A percentile compares a stretch with the other conserved stretches of the same genome.
These are phyloP conservation scores for Kryphioiulus occultus DNA, from an alignment of 2,888 invertebrate species.

Conservation along the genomic window DNA sequence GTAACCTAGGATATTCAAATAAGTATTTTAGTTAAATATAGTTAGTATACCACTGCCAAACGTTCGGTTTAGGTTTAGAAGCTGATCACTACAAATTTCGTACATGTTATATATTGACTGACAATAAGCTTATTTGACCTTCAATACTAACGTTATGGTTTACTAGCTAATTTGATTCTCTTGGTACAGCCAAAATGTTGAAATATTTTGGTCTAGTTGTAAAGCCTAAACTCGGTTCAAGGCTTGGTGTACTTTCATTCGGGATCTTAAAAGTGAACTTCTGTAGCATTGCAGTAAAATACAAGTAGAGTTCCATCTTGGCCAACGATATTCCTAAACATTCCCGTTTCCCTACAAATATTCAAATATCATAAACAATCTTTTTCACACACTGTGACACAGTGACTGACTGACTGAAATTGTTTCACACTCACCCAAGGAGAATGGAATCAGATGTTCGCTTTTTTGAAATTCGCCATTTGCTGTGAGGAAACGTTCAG, in stretches of 20 bases:
- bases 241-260: not conserved
- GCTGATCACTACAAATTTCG: no score
- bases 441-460: conserved; percentile 12
- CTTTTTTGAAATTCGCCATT: not conserved
- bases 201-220: not conserved
- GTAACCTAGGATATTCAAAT: no score
- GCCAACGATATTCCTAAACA: conserved; percentile 50
- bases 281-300: conserved; percentile 47
- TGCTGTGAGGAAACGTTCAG: conserved; percentile 51
- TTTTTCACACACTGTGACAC: no score
- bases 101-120: no score
- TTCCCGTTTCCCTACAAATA: conserved; percentile 45
- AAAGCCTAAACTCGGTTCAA: not conserved
- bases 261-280: conserved; percentile 13
- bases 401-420: no score
- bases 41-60: no score
- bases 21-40: no score
- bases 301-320: conserved; percentile 46
- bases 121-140: no score
- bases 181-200: not conserved
- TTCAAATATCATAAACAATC: no score
- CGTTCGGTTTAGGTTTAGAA: no score
- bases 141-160: no score
- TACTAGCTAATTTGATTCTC: no score
- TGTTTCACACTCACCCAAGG: not conserved